Conservation (phyloP, 1,140 invertebrate species). For the Agrilus planipennis region DNA sequence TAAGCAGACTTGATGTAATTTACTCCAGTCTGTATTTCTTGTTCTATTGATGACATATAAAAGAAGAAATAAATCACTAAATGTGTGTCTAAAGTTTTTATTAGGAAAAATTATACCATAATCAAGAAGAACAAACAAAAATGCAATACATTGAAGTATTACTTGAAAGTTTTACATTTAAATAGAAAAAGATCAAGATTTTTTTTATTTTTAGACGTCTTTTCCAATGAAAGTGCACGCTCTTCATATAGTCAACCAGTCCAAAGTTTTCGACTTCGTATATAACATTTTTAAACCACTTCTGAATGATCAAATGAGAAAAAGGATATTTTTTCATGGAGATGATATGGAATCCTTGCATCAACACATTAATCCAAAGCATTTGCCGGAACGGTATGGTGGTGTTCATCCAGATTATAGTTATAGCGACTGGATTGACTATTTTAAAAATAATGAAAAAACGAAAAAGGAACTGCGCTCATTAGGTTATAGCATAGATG, state of each 20-base stretch:
- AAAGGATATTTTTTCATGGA: conserved; percentile 64
- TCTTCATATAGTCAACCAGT: conserved; percentile 66
- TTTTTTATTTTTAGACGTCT: conserved; percentile 40
- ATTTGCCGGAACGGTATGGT: conserved; percentile 57
- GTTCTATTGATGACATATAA: too few species aligned
- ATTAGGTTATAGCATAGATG: conserved; percentile 43
- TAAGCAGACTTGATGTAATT: too few species aligned
- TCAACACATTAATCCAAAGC: conserved; percentile 54
- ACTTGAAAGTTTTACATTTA: too few species aligned
- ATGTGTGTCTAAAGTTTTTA: too few species aligned
- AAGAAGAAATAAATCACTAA: too few species aligned
- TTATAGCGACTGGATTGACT: conserved; percentile 61
- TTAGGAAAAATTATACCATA: too few species aligned
- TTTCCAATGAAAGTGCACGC: conserved; percentile 62
- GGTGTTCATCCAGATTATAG: conserved; percentile 56
- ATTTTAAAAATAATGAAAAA: conserved; percentile 40
- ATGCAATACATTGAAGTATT: too few species aligned
- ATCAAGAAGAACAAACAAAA: too few species aligned
- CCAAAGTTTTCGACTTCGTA: conserved; percentile 67
- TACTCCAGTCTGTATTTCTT: too few species aligned
- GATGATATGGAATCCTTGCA: conserved; percentile 62
- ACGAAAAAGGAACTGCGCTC: conserved; percentile 51
- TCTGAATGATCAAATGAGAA: conserved; percentile 51
- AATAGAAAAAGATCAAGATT: too few species aligned
- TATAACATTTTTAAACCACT: conserved; percentile 67